These are phyloP conservation scores for Prorops nasuta DNA, from an alignment of 1,140 invertebrate species.

Conservation along the genomic window DNA sequence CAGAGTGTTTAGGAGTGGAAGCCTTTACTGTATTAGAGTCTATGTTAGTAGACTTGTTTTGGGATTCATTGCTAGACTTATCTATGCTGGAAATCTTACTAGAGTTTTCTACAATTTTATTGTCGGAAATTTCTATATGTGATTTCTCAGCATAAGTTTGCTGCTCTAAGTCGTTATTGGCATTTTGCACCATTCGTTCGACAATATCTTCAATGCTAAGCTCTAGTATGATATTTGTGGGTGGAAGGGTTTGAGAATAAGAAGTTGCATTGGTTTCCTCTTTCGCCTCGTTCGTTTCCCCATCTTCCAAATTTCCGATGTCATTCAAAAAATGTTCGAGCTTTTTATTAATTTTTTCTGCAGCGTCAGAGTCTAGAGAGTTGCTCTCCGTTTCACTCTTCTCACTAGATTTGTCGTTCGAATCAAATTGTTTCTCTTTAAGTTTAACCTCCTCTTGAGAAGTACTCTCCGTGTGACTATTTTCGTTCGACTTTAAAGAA, in stretches of 20 bases:
- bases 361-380: no score
- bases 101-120: background rate
- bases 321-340: background rate
- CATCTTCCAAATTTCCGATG: background rate
- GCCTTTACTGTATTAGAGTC: no score
- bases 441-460: no score
- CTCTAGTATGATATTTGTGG: slow-evolving; percentile 1
- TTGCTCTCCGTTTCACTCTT: no score
- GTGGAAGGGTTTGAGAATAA: background rate
- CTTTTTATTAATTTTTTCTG: background rate
- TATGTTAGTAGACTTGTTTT: no score
- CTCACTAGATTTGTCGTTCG: no score
- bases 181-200: slow-evolving; percentile 14
- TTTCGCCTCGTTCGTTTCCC: background rate
- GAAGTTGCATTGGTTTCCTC: background rate
- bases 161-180: background rate
- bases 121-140: background rate
- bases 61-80: no score
- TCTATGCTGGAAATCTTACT: no score
- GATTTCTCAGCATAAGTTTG: background rate
- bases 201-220: slow-evolving; percentile 28
- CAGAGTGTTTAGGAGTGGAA: no score
- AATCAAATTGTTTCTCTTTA: no score
- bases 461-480: no score
- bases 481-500: no score